Evolutionary conservation across 2,113 vertebrate species (phyloP), one percentile per base, ranked within the genome.

Genomic region (Nematolebias whitei): DNA sequence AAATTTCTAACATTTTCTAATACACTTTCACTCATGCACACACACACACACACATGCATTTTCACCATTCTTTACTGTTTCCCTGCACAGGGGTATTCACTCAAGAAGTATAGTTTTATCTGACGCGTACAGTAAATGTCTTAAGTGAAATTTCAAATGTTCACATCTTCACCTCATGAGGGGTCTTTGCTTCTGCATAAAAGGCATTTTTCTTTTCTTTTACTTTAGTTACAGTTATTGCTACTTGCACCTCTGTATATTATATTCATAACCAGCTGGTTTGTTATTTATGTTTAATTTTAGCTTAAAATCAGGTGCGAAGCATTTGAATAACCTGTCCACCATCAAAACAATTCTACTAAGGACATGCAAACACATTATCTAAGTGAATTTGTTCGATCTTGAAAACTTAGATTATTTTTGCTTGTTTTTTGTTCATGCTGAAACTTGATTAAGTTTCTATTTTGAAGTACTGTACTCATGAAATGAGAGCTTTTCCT

Each of bases 391-490:
- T 71, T 84, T 63, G 74, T 80, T 57, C 60, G 53, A 41, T 79
- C 70, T 70, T 18, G 16, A 52, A 72, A 65, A 80, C 58, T 62
- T 79, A 71, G 24, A 77, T 85, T 68, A 80, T 52, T 77, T 68
- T 62, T 58, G 40, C 23, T 76, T 79, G 70, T 83, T 76, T 47
- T 60, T 78, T 80, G 51, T 78, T 87, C 70, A 84, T 85, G 82
- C 82, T 85, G 87, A 87, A 84, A 88, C 79, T 78, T 83, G 56
- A 70, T 85, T 74, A 63, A 87, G 80, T 87, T 89, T 88, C 84
- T 79, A 76, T 88, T 85, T 85, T 82, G 85, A 91, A 90, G 88
- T 92, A 91, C 91, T 93, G 91, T 92, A 90, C 90, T 93, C 90
- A 90, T 92, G 69, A 90, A 92, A 91, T 93, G 90, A 91, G 90